Evolutionary conservation across 2,113 vertebrate species (phyloP), one percentile per base, ranked within the genome.

Genomic region (Dipodomys stephensi): DNA sequence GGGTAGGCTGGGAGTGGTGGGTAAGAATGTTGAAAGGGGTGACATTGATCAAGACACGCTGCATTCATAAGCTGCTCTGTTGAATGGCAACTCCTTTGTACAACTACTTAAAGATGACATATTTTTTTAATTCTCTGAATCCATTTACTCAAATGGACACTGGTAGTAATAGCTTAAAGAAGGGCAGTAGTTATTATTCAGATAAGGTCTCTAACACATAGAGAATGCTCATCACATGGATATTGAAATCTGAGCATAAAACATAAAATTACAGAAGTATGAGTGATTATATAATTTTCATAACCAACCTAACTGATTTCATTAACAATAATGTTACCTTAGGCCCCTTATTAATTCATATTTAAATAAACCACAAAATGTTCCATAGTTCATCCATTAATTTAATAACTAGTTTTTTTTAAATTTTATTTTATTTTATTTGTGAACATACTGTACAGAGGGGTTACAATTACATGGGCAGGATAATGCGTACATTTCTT

Each of bases 341-440:
- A 27, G 28, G 18, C 25, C 13, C 62, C 27, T 71, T 86, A 71
- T 92, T 88, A 87, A 94, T 74, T 82, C 28, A 92, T n/a, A 49
- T 79, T 91, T 90, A 91, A 91, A 73, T 91, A 74, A 93, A 87
- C 64, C 74, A 87, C 68, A 95, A 82, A 89, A 53, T 82, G 79
- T 76, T 30, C 62, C 82, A 64, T 4, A 57, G 28, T 18, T 95
- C 62, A 79, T 71, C 92, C 67, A 94, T 80, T 81, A 90, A 82
- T 79, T 84, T 62, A 89, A 39, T 76, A 84, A 88, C 60, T 82
- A 84, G 77, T 74, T 92, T n/a, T n/a, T n/a, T n/a, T n/a, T n/a
- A n/a, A n/a, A n/a, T n/a, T n/a, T n/a, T n/a, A n/a, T n/a, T n/a
- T n/a, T n/a, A n/a, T n/a, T n/a, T n/a, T n/a, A n/a, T n/a, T n/a